Evolutionary conservation across 2,797 vertebrate genomes (phyloP), one percentile per base, ranked within the genome.

Genomic region (Fundulus diaphanus): DNA sequence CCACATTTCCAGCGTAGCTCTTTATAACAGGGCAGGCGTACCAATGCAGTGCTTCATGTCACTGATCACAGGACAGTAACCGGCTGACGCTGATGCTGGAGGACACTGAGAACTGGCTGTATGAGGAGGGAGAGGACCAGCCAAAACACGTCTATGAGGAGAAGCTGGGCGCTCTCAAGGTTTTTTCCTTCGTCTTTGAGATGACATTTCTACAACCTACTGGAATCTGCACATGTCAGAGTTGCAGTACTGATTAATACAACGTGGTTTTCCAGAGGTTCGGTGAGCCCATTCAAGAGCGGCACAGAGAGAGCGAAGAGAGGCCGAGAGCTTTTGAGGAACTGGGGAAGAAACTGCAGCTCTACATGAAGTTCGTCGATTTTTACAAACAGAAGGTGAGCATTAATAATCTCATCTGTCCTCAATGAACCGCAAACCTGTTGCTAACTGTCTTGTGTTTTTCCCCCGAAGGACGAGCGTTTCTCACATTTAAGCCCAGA

Each of bases 81-180:
- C 96, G 94, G 70, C 92, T 99, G 78, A 93, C 95, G 2, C 88
- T 95, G 85, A 92, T 98, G 93, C 90, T 99, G 82, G 97, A 98
- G 88, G 96, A 97, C 90, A 97, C 96, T 22, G 97, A 98, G 94
- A 98, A 95, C 87, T 99, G 97, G 97, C 96, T 99, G 81, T 99
- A 99, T 88, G 97, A 98, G 90, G 97, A 99, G 57, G 97, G 97
- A 85, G 97, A 98, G 84, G 97, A 99, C 88, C 97, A 99, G 61
- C 95, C 96, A 72, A 98, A 97, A 90, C 96, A 97, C 78, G 88
- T 97, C 27, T 99, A 99, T 72, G 94, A 97, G 91, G 96, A 98
- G 88, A 99, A 98, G 85, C 95, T 99, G 73, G 94, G 96, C 70
- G 97, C 96, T 70, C 95, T 99, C 71, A 96, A 96, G 94, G 97